Percentiles rank a stretch among this genome's conserved stretches.
Conservation (phyloP, 2,113 vertebrate species). For the Hyaena hyaena region DNA sequence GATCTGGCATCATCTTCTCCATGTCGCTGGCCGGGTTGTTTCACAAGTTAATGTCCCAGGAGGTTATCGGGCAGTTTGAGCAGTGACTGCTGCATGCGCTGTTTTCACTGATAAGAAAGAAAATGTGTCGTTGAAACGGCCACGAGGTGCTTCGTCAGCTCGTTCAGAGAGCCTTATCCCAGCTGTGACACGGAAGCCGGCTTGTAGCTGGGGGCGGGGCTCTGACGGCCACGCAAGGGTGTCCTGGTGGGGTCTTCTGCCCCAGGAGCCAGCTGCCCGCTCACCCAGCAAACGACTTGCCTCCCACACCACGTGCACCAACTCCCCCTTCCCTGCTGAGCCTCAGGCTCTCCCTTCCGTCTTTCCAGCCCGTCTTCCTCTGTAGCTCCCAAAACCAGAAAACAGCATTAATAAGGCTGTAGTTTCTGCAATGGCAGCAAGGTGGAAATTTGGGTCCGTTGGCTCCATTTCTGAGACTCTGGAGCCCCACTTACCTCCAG, state of each 20-base stretch:
- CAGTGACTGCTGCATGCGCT: fast-evolving
- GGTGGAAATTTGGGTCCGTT: not conserved
- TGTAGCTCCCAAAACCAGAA: fast-evolving
- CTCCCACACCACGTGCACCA: not conserved
- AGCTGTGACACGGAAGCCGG: not conserved
- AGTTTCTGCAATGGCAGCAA: too few relatives aligned
- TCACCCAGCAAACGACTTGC: fast-evolving
- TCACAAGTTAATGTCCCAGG: not conserved
- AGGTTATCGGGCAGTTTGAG: not conserved
- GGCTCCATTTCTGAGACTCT: not conserved
- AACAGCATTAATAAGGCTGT: not conserved
- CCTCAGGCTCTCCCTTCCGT: too few relatives aligned
- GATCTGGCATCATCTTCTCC: fast-evolving
- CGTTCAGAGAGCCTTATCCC: fast-evolving
- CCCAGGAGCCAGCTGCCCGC: not conserved
- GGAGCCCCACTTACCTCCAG: fast-evolving
- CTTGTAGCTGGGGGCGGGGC: not conserved
- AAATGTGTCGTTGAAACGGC: not conserved
- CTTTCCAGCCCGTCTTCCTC: fast-evolving
- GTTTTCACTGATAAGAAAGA: not conserved
- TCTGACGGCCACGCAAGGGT: not conserved
- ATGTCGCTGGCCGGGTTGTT: not conserved
- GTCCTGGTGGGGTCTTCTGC: not conserved
- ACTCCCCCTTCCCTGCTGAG: not conserved
- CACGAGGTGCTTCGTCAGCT: not conserved